Evolutionary conservation across 2,113 vertebrate species (phyloP), one percentile per base, ranked within the genome.

Genomic region (Ardeotis arabs): DNA sequence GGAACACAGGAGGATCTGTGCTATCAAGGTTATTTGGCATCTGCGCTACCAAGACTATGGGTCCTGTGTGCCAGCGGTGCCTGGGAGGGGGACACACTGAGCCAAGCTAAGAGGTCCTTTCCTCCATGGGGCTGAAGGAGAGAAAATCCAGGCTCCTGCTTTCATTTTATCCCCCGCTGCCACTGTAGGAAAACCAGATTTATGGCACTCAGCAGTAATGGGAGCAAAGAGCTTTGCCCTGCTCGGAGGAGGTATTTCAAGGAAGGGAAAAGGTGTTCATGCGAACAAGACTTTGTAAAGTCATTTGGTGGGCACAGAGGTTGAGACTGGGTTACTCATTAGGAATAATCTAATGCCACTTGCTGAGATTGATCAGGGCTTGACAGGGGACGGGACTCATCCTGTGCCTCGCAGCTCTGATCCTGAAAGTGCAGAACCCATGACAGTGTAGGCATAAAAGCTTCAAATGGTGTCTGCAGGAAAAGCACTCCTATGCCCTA

Each of bases 51-150:
- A 0, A 28, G 68, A 52, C 22, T 1, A 3, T 5, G 15, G 69
- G 47, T 52, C 73, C 47, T 37, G 9, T 0, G 0, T 49, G 62
- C 31, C 45, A 67, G 76, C 3, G 0, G 53, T 35, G 25, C 3
- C 2, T 29, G 63, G 86, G 17, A 78, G 12, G 14, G 18, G 7
- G 23, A 76, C 21, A 29, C 45, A 27, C 19, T 14, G 28, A 87
- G 37, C 41, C 58, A 68, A 44, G 18, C 28, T 45, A 33, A 66
- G 52, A 55, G 10, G 24, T 49, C 50, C 39, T 41, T 63, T 60
- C 29, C 29, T 17, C 55, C 45, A 41, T 0, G 0, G n/a, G 41
- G 29, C 33, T 81, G 39, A 93, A 70, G 56, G 56, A 63, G 3
- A 55, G 56, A 90, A 85, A 68, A 4, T 21, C 15, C 18, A 4